Evolutionary conservation across 92 coral and sea anemone species (phyloP), one percentile per base, ranked within the genome.

Genomic region (Phenganax marumi): DNA sequence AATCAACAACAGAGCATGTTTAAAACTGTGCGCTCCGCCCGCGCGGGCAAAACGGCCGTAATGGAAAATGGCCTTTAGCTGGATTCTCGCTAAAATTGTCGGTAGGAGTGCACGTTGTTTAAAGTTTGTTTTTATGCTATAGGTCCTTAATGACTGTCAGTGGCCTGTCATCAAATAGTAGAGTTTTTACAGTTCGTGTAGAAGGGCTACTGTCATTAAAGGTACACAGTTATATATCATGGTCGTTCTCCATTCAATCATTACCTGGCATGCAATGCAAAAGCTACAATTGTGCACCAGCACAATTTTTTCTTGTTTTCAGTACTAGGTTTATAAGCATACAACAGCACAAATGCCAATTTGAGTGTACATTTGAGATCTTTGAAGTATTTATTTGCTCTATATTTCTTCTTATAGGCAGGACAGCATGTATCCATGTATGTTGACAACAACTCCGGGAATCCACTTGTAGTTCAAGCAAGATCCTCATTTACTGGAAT

Each of bases 391-490:
- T n/a, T n/a, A 7, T 51, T 22, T 68, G 8, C 3, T 39, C 13
- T 18, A 26, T 17, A 50, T 25, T 26, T 86, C 51, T 49, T 70
- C 12, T 43, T 51, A 26, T 84, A 96, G 99, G 97, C 96, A 39
- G 96, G 96, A 17, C 89, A 89, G 60, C 93, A 96, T 78, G 93
- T 89, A 9, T 96, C 99, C 12, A 91, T 96, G 14, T 96, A 89
- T 77, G 92, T 91, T 39, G 99, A 92, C 54, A 96, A 96, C 90
- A 92, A 93, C 78, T 92, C 99, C 52, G 92, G 90, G 53, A 92
- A 91, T 68, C 89, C 96, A 0, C 76, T 96, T 79, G 85, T 65
- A 63, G 89, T 96, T 70, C 83, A 88, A 82, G 88, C 83, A 75
- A 79, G 85, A 86, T 89, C 96, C 33, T 85, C 99, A 0, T 96